Conservation (phyloP, 1,140 invertebrate genomes). For the Musca domestica region DNA sequence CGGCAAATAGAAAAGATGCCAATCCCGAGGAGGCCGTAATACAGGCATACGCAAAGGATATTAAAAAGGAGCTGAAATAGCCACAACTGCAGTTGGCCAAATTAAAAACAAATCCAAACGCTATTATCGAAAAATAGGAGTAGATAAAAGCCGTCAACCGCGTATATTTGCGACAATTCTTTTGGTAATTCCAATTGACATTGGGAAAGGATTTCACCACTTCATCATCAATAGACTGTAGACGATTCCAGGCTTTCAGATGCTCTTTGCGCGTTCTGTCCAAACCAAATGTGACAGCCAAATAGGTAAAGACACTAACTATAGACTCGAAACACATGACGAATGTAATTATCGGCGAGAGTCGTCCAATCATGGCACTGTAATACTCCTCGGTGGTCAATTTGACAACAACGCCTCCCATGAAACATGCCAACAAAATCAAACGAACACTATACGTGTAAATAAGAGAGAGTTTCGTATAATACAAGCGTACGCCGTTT, state of each 20-base stretch:
- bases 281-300: conserved; percentile 30
- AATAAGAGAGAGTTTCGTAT: background rate
- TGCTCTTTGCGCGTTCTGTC: conserved; percentile 29
- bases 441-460: background rate
- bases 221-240: conserved; percentile 34
- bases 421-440: conserved; percentile 27
- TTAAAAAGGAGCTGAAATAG: conserved; percentile 35
- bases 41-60: conserved; percentile 33
- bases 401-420: conserved; percentile 30
- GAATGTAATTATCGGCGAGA: conserved; percentile 35
- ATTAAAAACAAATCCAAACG: conserved; percentile 33
- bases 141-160: conserved; percentile 26
- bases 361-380: conserved; percentile 33
- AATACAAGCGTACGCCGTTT: background rate
- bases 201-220: conserved; percentile 31
- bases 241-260: conserved; percentile 25
- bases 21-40: conserved; percentile 34
- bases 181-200: conserved; percentile 40
- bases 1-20: conserved; percentile 38
- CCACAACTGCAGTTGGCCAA: conserved; percentile 35
- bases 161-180: conserved; percentile 35
- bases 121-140: conserved; percentile 27
- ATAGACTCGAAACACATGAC: conserved; percentile 38
- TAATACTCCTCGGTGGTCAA: conserved; percentile 28
- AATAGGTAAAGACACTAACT: conserved; percentile 33